Evolutionary conservation across 2,113 vertebrate species (phyloP).

Genomic region (Ictidomys tridecemlineatus): DNA sequence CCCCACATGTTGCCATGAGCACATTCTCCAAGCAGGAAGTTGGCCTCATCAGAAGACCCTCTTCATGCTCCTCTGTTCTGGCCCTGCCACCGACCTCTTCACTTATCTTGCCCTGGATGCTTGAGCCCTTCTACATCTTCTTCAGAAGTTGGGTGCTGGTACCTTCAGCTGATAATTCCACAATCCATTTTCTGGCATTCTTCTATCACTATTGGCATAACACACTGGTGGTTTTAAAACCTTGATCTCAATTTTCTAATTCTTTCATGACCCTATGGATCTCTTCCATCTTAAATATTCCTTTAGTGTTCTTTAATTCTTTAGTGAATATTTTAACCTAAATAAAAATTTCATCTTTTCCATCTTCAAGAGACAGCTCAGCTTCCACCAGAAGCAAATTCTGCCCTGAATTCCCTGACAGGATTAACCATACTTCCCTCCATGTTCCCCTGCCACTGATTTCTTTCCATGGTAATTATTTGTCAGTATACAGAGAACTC

Average conservation of each 20-base stretch:
- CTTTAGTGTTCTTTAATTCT: slow-evolving; percentile 71
- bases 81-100: too few relatives aligned
- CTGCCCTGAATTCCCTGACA: slow-evolving; percentile 38
- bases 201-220: slow-evolving; percentile 26
- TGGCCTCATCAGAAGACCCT: too few relatives aligned
- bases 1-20: too few relatives aligned
- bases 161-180: not conserved
- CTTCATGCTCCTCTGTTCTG: too few relatives aligned
- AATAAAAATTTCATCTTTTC: slow-evolving; percentile 74
- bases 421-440: not conserved
- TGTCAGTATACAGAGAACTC: not conserved
- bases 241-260: slow-evolving; percentile 75
- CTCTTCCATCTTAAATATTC: slow-evolving; percentile 66
- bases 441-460: not conserved
- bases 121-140: too few relatives aligned
- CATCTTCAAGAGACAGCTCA: slow-evolving; percentile 32
- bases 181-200: slow-evolving; percentile 39
- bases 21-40: too few relatives aligned
- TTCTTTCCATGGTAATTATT: not conserved
- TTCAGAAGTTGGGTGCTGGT: not conserved
- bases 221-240: slow-evolving; percentile 67
- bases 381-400: slow-evolving; percentile 31
- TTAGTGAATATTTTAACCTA: slow-evolving; percentile 77
- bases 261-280: not conserved
- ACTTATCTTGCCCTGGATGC: too few relatives aligned